phyloP scores from a whole-genome alignment of 2,797 vertebrate species.

The Leptoclinus maculatus region DNA sequence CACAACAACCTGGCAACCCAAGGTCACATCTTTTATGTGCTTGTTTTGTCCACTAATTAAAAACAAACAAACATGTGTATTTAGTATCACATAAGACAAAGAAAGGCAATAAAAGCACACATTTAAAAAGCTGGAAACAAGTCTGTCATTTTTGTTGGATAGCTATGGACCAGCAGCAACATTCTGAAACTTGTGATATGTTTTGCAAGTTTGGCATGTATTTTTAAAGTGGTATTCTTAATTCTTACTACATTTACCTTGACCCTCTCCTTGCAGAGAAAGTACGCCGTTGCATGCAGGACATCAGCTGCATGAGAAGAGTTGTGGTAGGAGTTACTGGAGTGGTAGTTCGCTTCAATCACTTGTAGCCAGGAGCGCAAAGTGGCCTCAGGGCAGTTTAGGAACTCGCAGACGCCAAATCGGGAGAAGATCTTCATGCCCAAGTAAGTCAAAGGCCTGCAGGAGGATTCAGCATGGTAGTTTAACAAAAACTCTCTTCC shows the following conservation, averaged over 20 bases:
- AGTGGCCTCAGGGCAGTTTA: conserved; percentile 92
- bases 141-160: too few relatives aligned
- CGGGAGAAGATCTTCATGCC: conserved; percentile 95
- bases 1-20: neutral
- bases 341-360: conserved; percentile 95
- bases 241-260: conserved; percentile 86
- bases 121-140: too few relatives aligned
- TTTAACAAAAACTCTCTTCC: conserved; percentile 23
- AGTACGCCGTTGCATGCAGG: conserved; percentile 96
- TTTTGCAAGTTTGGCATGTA: neutral
- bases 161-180: neutral
- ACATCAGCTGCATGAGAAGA: conserved; percentile 96
- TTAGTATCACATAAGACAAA: neutral
- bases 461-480: conserved; percentile 20
- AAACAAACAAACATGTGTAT: neutral
- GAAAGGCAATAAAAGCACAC: neutral
- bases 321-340: conserved; percentile 97
- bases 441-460: conserved; percentile 94
- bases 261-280: conserved; percentile 93
- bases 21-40: neutral
- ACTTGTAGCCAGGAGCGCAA: conserved; percentile 94
- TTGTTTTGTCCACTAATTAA: neutral
- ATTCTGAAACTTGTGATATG: neutral
- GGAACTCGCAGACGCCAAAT: conserved; percentile 95
- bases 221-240: neutral